Base-by-base conservation (phyloP, 1,140 invertebrate genomes). In the Ephestia elutella region DNA sequence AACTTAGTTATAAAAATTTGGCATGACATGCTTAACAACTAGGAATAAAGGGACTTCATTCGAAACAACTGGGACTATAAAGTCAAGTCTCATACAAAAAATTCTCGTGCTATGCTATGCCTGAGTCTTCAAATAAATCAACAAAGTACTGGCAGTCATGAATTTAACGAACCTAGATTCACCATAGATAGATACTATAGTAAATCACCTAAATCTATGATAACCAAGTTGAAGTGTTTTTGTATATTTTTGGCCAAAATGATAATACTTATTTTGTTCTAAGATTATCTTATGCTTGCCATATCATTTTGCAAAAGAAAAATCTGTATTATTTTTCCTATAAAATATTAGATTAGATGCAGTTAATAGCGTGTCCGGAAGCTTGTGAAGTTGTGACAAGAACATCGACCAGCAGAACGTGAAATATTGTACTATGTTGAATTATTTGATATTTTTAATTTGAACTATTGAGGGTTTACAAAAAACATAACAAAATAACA, bases 1-100 rank as follows among this genome's bases (percentile, higher is more conserved):
- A 69, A 74, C 66, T 70, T 72, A 73, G 60, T 78, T 62, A 49
- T 58, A 66, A 65, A 60, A 56, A 64, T 55, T 76, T 74, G 73
- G 76, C 73, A 76, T 74, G 73, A 74, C 76, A 79, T 76, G 76
- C 76, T 58, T 32, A 63, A 54, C 59, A 59, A 49, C 49, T 53
- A 10, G 9, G 5, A 53, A 53, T 13, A 3, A 18, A n/a, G 51
- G 38, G 38, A 17, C 38, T 30, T 28, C 51, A 54, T 54, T 28
- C 51, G n/a, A n/a, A 44, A 30, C 30, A 56, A 56, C 19, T 13
- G 30, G 15, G n/a, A 38, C 10, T 35, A 32, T 15, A 25, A 30
- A 35, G 35, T 49, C 10, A 48, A 55, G 18, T 50, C 49, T 50
- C 49, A 50, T 50, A 11, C 50, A 53, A 7, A 8, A n/a, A 53